Evolutionary conservation across 2,888 invertebrate genomes (phyloP), one percentile per base, ranked within the genome.

Genomic region (Yponomeuta malinellus): DNA sequence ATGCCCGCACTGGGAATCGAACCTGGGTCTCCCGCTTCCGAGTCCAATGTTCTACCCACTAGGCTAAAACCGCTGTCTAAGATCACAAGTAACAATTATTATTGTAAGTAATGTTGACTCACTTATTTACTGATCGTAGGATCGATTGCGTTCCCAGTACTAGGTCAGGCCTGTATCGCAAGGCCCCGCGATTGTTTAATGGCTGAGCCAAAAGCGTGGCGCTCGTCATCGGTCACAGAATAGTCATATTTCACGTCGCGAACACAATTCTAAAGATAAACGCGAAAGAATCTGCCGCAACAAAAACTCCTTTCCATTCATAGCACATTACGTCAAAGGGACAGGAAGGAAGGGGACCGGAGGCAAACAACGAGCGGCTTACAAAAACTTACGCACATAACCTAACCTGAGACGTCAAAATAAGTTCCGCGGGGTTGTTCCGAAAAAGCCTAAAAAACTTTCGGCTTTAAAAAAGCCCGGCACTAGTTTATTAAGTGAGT

Each of bases 371-470:
- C 52, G 52, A 59, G 12, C 52, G 52, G 52, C 52, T 59, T 59
- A 59, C 52, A 59, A 59, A 59, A 59, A 59, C 52, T 59, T 59
- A 59, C 52, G 52, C 52, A 59, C 52, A 59, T 59, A 59, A 59
- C 52, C 52, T 59, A 15, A 59, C 52, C 52, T 15, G 52, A 5
- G 52, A 59, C 52, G 12, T 59, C 52, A 59, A 59, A 59, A 59
- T 59, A 59, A 59, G 52, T 59, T 59, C 52, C 52, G 15, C 15
- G 15, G 52, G 52, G 52, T 12, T 12, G 3, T 15, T 59, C 52
- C 52, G 15, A 15, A 59, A 2, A 15, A 59, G 15, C 15, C 52
- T 15, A 59, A 59, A 59, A 8, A 43, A 43, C 15, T 59, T 12
- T 15, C 0, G 4, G 15, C 0, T 15, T 59, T 59, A 2, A 15